These are phyloP conservation scores for Syngnathus scovelli DNA, from an alignment of 2,113 vertebrate genomes.

Conservation along the genomic window DNA sequence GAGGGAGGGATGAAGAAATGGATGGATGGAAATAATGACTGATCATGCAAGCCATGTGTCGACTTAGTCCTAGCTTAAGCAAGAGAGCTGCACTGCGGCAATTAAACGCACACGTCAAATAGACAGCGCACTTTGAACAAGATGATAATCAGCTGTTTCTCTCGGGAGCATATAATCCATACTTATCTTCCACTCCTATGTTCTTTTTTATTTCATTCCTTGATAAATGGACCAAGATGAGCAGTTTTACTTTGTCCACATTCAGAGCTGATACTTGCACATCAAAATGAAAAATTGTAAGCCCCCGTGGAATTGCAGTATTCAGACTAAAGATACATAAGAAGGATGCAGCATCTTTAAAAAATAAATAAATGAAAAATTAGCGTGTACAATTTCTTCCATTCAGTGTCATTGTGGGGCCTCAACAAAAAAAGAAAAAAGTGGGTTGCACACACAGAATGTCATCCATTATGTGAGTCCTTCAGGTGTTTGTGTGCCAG, in stretches of 20 bases:
- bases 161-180: slow-evolving; percentile 11
- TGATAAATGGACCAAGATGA: slow-evolving; percentile 8
- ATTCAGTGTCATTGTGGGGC: slow-evolving; percentile 28
- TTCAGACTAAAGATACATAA: not conserved
- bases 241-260: not conserved
- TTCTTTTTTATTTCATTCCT: slow-evolving; percentile 3
- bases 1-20: not conserved
- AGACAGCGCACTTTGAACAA: slow-evolving; percentile 31
- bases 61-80: not conserved
- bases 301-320: not conserved
- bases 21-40: not conserved
- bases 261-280: slow-evolving; percentile 10
- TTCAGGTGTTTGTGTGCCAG: slow-evolving; percentile 42
- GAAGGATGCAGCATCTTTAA: not conserved
- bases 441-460: slow-evolving; percentile 46
- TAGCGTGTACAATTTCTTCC: slow-evolving; percentile 29
- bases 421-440: slow-evolving; percentile 30
- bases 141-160: slow-evolving; percentile 25
- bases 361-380: slow-evolving; percentile 38
- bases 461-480: slow-evolving; percentile 34
- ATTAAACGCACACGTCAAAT: slow-evolving; percentile 18
- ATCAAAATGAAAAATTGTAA: slow-evolving; percentile 1
- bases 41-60: not conserved
- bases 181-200: slow-evolving; percentile 10
- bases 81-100: not conserved